Evolutionary conservation across 2,113 vertebrate species (phyloP).

Genomic region (Alethe castanea): DNA sequence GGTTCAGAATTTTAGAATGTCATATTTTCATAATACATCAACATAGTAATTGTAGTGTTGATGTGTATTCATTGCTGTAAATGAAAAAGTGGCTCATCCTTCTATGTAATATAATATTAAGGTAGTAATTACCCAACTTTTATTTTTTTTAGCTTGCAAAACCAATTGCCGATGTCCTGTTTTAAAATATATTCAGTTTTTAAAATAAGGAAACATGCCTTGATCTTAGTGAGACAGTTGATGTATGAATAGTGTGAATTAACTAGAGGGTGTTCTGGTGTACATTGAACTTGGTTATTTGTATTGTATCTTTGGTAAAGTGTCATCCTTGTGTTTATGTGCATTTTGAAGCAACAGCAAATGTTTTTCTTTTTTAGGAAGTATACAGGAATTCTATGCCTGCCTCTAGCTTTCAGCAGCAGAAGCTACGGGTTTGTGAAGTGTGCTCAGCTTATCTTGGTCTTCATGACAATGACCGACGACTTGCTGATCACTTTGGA

Average conservation of each 20-base stretch:
- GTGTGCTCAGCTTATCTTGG: slow-evolving; percentile 97
- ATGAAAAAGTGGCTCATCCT: background rate
- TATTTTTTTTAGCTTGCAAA: background rate
- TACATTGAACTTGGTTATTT: background rate
- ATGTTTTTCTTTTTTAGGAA: slow-evolving; percentile 75
- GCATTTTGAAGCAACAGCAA: background rate
- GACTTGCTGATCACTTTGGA: slow-evolving; percentile 97
- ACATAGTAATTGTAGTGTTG: background rate
- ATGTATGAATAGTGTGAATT: background rate
- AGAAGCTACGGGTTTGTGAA: slow-evolving; percentile 96
- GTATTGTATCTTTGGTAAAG: background rate
- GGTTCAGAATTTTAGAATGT: background rate
- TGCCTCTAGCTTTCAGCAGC: slow-evolving; percentile 98
- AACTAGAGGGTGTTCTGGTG: background rate
- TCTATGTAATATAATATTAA: background rate
- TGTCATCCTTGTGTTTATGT: background rate
- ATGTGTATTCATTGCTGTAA: background rate
- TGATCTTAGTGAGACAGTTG: background rate
- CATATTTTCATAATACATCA: background rate
- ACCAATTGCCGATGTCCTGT: background rate
- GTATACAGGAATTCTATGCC: slow-evolving; percentile 99
- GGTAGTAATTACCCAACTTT: background rate
- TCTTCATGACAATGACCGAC: slow-evolving; percentile 96
- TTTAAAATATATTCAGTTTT: background rate
- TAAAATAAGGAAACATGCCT: background rate